phyloP scores from a whole-genome alignment of 2,888 invertebrate genomes.

The Atrina japonica region DNA sequence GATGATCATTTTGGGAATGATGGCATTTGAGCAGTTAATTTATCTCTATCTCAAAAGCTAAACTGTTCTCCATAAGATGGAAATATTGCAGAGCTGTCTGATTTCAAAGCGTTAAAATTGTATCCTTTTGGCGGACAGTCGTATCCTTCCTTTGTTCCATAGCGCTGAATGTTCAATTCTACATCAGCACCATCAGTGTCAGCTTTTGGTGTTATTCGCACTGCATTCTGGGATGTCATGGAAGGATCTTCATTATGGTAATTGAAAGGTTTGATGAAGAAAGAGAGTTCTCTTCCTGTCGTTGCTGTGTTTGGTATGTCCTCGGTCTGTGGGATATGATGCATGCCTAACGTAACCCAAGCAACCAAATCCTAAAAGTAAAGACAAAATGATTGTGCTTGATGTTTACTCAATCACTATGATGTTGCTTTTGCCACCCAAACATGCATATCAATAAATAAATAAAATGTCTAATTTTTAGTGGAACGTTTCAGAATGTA shows the following conservation, averaged over 20 bases:
- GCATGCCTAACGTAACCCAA: constrained; percentile 74
- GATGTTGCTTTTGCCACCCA: no score
- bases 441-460: background rate
- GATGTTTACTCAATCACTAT: no score
- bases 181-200: constrained; percentile 44
- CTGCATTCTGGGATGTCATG: constrained; percentile 64
- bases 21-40: no score
- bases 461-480: no score
- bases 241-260: constrained; percentile 74
- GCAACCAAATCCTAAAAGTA: constrained; percentile 73
- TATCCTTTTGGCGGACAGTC: constrained; percentile 37
- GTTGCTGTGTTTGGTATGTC: constrained; percentile 73
- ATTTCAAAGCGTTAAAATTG: constrained; percentile 5
- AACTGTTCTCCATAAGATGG: no score
- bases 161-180: constrained; percentile 61
- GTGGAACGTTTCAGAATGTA: no score
- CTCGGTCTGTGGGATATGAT: constrained; percentile 75
- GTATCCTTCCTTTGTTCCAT: constrained; percentile 42
- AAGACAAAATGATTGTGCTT: background rate
- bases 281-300: constrained; percentile 63
- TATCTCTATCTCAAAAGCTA: no score
- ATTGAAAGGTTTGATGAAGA: constrained; percentile 75
- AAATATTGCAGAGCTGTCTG: constrained; percentile 25
- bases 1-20: no score
- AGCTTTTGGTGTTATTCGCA: constrained; percentile 64